phyloP scores from a whole-genome alignment of 2,113 vertebrate genomes.

The Gopherus flavomarginatus region DNA sequence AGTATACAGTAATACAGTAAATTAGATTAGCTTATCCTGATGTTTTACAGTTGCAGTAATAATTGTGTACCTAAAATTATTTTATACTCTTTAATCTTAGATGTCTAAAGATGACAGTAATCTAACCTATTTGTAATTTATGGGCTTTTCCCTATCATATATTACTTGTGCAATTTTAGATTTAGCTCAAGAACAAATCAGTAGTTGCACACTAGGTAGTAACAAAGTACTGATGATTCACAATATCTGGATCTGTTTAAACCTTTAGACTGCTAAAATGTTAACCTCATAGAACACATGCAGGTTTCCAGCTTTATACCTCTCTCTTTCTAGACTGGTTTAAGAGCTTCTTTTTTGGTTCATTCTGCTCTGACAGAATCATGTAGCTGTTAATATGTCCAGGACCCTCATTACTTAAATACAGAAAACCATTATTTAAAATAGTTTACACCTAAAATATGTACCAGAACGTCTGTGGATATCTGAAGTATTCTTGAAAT shows the following conservation, averaged over 20 bases:
- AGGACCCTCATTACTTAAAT: not conserved
- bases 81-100: slow-evolving; percentile 46
- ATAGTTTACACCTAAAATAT: not conserved
- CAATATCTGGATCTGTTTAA: not conserved
- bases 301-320: not conserved
- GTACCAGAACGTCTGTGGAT: not conserved
- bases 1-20: not conserved
- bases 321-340: not conserved
- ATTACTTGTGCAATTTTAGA: not conserved
- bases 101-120: slow-evolving; percentile 4
- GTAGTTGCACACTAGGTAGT: not conserved
- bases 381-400: accelerated
- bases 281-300: not conserved
- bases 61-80: slow-evolving; percentile 37
- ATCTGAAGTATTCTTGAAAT: not conserved
- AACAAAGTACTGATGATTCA: accelerated
- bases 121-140: not conserved
- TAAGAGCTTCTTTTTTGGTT: not conserved
- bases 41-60: slow-evolving; percentile 47
- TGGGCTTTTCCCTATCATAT: not conserved
- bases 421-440: not conserved
- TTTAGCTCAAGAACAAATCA: not conserved
- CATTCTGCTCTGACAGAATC: not conserved
- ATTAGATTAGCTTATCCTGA: slow-evolving; percentile 54
- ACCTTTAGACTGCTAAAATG: not conserved